Percentiles rank a stretch among this genome's conserved stretches.
Evolutionary conservation across 2,113 vertebrate species (phyloP).

Genomic region (Hippopotamus amphibius): DNA sequence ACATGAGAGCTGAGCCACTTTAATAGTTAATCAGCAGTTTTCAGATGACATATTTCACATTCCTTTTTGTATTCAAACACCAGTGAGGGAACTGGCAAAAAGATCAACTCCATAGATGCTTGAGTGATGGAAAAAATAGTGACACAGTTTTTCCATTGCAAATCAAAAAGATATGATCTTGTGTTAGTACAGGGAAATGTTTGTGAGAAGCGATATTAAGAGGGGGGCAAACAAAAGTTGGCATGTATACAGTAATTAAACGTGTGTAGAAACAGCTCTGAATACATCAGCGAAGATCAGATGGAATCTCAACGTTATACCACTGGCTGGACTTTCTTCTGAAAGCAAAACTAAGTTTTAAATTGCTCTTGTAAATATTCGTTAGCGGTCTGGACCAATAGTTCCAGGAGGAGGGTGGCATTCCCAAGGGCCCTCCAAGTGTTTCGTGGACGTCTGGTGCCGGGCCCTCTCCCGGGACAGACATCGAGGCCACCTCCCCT

Average conservation of each 20-base stretch:
- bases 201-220: background rate
- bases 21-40: constrained; percentile 84
- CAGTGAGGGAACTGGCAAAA: constrained; percentile 82
- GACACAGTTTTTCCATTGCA: constrained; percentile 88
- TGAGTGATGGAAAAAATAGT: constrained; percentile 80
- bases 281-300: background rate
- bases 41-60: constrained; percentile 83
- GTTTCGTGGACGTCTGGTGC: background rate
- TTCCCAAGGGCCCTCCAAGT: background rate
- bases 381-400: constrained; percentile 66
- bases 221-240: background rate
- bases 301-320: background rate
- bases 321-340: background rate
- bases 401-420: constrained; percentile 69
- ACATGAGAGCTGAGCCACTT: constrained; percentile 73
- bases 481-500: background rate
- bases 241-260: background rate
- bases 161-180: constrained; percentile 77
- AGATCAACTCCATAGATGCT: constrained; percentile 83
- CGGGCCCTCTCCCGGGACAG: background rate
- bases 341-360: background rate
- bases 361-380: constrained; percentile 67
- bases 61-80: constrained; percentile 83
- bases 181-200: constrained; percentile 50
- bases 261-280: constrained; percentile 11